Evolutionary conservation across 2,113 vertebrate genomes (phyloP).

Genomic region (Mus musculus): GRCm39 chr6:81726001-81726500

Average conservation of each 20-base stretch:
- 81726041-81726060: neutral
- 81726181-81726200: neutral
- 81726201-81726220: slow-evolving; percentile 50
- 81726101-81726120: neutral
- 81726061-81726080: neutral
- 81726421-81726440: slow-evolving; percentile 49
- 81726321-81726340: slow-evolving; percentile 22
- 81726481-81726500: slow-evolving; percentile 15
- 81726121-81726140: neutral
- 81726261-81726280: slow-evolving; percentile 59
- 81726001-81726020: neutral
- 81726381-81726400: slow-evolving; percentile 57
- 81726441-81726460: slow-evolving; percentile 1
- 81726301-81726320: slow-evolving; percentile 41
- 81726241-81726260: slow-evolving; percentile 57
- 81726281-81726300: slow-evolving; percentile 39
- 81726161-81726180: neutral
- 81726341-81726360: slow-evolving; percentile 62
- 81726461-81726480: slow-evolving; percentile 3
- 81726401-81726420: slow-evolving; percentile 65
- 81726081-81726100: neutral
- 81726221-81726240: slow-evolving; percentile 34
- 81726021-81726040: neutral
- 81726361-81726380: slow-evolving; percentile 64
- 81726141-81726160: neutral